These are phyloP conservation scores for Deladenus siricidicola DNA, from an alignment of 2,888 invertebrate genomes.

Conservation along the genomic window DNA sequence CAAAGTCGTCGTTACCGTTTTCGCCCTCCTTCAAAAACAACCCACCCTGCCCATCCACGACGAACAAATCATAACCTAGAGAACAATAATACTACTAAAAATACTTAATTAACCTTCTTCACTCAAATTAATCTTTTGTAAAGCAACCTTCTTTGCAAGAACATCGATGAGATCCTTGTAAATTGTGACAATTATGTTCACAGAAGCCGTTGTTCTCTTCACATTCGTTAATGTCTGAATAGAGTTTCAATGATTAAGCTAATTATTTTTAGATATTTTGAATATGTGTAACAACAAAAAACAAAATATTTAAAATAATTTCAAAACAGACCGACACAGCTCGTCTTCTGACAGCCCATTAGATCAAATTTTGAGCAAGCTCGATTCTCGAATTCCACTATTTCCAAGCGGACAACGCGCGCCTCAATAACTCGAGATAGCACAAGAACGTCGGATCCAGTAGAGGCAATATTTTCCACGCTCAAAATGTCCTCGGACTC, in stretches of 20 bases:
- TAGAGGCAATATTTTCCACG: not conserved
- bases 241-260: not conserved
- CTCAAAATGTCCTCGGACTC: not conserved
- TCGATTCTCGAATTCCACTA: conserved; percentile 33
- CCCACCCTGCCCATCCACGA: conserved; percentile 78
- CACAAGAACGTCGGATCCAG: conserved; percentile 33
- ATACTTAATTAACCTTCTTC: not conserved
- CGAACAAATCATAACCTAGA: conserved; percentile 80
- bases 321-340: conserved; percentile 29
- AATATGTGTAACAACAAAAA: not conserved
- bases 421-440: conserved; percentile 36
- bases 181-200: conserved; percentile 52
- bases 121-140: not conserved
- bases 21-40: conserved; percentile 77
- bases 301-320: not conserved
- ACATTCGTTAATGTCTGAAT: conserved; percentile 52
- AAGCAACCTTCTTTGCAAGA: not conserved
- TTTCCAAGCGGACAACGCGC: conserved; percentile 25
- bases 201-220: conserved; percentile 50
- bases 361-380: conserved; percentile 45
- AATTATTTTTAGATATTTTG: not conserved
- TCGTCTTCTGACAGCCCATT: conserved; percentile 41
- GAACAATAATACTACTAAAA: conserved; percentile 61
- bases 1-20: conserved; percentile 75
- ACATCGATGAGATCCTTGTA: conserved; percentile 54